Base-by-base conservation (phyloP, 2,113 vertebrate species). In the Thinocorus orbignyianus region DNA sequence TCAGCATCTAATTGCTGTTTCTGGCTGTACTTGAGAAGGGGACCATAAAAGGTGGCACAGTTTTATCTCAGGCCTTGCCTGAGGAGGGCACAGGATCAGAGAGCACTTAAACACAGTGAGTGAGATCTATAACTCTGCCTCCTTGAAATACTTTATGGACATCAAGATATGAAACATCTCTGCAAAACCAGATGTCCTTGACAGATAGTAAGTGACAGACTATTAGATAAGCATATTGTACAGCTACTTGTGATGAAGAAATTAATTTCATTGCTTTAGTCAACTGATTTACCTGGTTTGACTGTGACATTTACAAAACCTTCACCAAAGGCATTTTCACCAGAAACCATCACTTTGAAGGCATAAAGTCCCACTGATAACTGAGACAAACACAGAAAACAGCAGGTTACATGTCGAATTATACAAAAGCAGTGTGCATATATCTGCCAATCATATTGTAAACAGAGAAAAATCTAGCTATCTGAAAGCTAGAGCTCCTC, bases 251-350 rank as follows among this genome's bases (percentile, higher is more conserved):
- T 24, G 23, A 25, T 7, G 4, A 90, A 94, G 35, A 76, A 77
- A 62, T 66, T 3, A 60, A 52, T 81, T 41, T 39, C 9, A 54
- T 84, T 76, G 15, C 13, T 79, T 88, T 35, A 77, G 57, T 33
- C 66, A 64, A 70, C 18, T 54, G 48, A 81, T 94, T 95, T 98
- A 98, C 98, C 98, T 97, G 98, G 97, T 72, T 97, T 95, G 65
- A 99, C 98, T 0, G 98, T 98, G 86, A 99, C 95, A 85, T 98
- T 99, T 72, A 98, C 97, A 93, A 97, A 97, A 81, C 97, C 97
- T 97, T 99, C 98, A 69, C 98, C 98, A 96, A 97, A 98, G 62
- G 97, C 96, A 35, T 94, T 95, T 62, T 98, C 98, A 92, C 97
- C 96, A 77, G 97, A 97, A 94, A 99, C 98, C 1, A 78, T 81